Evolutionary conservation across 2,113 vertebrate species (phyloP), one percentile per base, ranked within the genome.

Genomic region (Varanus komodoensis): DNA sequence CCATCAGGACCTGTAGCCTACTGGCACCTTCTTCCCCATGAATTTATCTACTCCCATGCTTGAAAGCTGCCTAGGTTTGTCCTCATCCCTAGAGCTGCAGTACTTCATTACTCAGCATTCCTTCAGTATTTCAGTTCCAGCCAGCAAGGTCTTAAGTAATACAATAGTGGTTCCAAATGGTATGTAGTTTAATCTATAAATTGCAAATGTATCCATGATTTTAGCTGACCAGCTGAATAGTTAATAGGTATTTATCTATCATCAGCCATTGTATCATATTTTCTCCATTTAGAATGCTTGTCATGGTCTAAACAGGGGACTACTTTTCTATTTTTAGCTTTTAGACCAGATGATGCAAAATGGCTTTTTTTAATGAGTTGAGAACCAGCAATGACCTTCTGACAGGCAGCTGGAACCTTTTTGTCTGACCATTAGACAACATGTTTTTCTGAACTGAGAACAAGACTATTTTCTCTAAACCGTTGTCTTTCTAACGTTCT

Each of bases 211-310:
- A 73, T 74, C 68, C 64, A 74, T 50, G 52, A 27, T 83, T 75
- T 67, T 73, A 54, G 69, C 54, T 84, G 52, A 82, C 69, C 83
- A 64, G 52, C 69, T 83, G 88, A 61, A 75, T 89, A 81, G 81
- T 34, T 38, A 38, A 69, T 29, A 64, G 48, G 11, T 89, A 6
- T 34, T 83, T 89, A 75, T 74, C 86, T 27, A 89, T 82, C 14
- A 52, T 23, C 34, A 84, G 44, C 21, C 64, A 67, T 78, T 15
- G 52, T 32, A 89, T 68, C 32, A 23, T 27, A n/a, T 27, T 27
- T 52, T 25, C 74, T 68, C 27, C 25, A 11, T 14, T 78, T 74
- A 48, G 14, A 52, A 7, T 15, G 14, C 3, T 64, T 77, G 11
- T 48, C 21, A 38, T 78, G 85, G 57, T 44, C 52, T 77, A 44